Evolutionary conservation across 1,140 invertebrate genomes (phyloP).

Genomic region (Temnothorax nylanderi): DNA sequence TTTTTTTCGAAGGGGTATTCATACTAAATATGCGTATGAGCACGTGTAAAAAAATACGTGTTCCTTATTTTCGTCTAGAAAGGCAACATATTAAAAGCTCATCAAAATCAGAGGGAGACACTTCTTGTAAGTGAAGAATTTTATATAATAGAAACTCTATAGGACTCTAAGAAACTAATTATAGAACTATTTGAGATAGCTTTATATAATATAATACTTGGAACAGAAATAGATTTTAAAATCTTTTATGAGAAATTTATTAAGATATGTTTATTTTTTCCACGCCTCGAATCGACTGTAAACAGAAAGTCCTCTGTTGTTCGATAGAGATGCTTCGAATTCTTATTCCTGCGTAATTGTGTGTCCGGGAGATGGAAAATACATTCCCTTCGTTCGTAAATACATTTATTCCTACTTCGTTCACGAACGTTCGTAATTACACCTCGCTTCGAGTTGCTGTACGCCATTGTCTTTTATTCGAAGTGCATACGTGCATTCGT

Average conservation of each 20-base stretch:
- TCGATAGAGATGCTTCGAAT: not conserved
- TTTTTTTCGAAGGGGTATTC: too few relatives aligned
- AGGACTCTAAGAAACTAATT: not conserved
- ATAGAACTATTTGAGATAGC: not conserved
- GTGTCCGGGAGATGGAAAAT: not conserved
- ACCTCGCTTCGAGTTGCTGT: not conserved
- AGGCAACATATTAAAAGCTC: too few relatives aligned
- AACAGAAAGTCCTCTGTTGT: not conserved
- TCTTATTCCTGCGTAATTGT: not conserved
- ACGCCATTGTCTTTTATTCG: not conserved
- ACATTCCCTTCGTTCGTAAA: not conserved
- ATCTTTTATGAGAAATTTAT: not conserved
- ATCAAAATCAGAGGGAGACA: too few relatives aligned
- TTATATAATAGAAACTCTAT: too few relatives aligned
- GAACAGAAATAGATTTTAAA: not conserved
- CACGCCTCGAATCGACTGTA: not conserved
- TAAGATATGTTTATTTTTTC: not conserved
- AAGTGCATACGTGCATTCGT: not conserved
- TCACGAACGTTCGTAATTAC: not conserved
- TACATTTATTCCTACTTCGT: not conserved
- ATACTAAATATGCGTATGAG: too few relatives aligned
- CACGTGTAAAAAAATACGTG: too few relatives aligned
- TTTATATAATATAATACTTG: not conserved
- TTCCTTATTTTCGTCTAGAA: too few relatives aligned
- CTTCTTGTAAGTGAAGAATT: too few relatives aligned